phyloP scores from a whole-genome alignment of 2,113 vertebrate genomes.

The Pluvialis apricaria region DNA sequence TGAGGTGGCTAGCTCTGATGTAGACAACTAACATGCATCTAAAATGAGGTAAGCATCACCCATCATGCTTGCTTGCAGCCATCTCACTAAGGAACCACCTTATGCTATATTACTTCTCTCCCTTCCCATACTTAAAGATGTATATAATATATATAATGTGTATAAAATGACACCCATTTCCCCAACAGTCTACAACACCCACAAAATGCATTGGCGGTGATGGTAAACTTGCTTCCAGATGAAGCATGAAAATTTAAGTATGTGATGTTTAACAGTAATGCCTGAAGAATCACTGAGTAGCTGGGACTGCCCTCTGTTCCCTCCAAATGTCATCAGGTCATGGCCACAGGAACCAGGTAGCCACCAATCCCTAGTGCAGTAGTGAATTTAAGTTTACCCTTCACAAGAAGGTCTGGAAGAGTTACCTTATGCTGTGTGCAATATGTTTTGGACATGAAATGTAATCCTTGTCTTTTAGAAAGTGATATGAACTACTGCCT shows the following conservation, averaged over 20 bases:
- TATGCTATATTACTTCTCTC: neutral
- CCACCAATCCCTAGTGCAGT: neutral
- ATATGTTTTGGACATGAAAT: neutral
- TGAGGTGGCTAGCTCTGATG: neutral
- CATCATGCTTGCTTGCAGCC: neutral
- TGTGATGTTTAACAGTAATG: neutral
- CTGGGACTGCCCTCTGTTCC: neutral
- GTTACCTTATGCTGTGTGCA: neutral
- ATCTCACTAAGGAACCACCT: neutral
- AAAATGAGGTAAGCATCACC: neutral
- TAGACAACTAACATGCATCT: neutral
- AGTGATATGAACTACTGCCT: neutral
- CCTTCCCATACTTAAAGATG: neutral
- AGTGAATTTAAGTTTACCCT: neutral
- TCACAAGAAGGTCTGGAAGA: neutral
- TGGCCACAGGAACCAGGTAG: accelerated
- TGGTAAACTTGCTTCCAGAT: neutral
- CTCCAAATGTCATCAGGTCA: neutral
- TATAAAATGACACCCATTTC: neutral
- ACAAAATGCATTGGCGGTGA: neutral
- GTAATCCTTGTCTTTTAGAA: neutral
- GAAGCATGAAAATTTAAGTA: neutral
- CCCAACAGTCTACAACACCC: neutral
- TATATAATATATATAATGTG: neutral
- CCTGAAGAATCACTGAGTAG: neutral